Evolutionary conservation across 2,888 invertebrate genomes (phyloP).

Genomic region (Anthophora plumipes): DNA sequence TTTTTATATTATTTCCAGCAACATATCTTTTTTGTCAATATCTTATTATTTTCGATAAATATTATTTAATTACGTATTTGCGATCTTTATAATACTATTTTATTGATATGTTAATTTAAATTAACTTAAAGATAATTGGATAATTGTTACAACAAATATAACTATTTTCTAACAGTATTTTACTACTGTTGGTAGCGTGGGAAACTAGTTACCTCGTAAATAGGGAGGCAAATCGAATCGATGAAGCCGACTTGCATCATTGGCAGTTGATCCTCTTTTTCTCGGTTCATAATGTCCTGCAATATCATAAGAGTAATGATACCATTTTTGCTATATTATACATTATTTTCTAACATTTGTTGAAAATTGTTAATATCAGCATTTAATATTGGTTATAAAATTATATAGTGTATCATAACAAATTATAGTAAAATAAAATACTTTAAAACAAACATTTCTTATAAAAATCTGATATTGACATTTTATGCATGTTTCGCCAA

Average conservation of each 20-base stretch:
- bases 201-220: conserved; percentile 91
- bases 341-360: neutral
- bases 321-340: conserved; percentile 1
- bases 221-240: conserved; percentile 96
- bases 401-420: neutral
- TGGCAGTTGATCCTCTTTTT: conserved; percentile 96
- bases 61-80: neutral
- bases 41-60: neutral
- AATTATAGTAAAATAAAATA: neutral
- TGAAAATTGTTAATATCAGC: neutral
- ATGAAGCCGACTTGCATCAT: conserved; percentile 98
- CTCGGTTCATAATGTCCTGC: conserved; percentile 97
- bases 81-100: neutral
- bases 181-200: conserved; percentile 14
- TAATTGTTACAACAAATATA: neutral
- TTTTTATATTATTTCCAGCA: neutral
- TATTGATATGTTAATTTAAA: neutral
- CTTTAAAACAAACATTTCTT: neutral
- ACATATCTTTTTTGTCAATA: neutral
- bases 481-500: no score
- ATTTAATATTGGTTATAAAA: neutral
- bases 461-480: neutral
- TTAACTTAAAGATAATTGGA: neutral
- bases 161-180: neutral
- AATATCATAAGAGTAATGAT: conserved; percentile 27